Conservation (phyloP, 1,140 invertebrate genomes). For the Batillaria attramentaria region DNA sequence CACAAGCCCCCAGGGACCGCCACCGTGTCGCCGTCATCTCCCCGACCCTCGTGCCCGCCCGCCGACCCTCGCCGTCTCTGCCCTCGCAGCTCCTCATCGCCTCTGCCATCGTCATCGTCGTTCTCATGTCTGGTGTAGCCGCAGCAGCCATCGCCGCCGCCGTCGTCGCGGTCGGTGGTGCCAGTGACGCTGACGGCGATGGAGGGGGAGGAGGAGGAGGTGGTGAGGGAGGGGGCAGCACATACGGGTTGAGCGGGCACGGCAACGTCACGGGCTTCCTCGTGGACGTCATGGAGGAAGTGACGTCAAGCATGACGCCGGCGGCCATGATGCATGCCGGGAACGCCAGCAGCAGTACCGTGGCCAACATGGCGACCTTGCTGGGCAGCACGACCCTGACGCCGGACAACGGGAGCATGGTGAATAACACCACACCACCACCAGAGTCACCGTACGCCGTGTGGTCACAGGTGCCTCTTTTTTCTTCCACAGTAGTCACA, state of each 20-base stretch:
- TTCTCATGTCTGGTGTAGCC: neutral
- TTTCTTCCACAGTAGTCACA: too few species aligned
- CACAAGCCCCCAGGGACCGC: neutral
- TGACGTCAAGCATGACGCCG: conserved; percentile 9
- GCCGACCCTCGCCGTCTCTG: neutral
- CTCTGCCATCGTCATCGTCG: conserved; percentile 4
- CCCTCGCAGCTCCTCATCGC: neutral
- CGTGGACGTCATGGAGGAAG: conserved; percentile 9
- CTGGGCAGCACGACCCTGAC: neutral
- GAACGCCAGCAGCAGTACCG: neutral
- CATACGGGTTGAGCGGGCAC: neutral
- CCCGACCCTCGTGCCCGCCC: conserved; percentile 8
- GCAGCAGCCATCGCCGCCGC: conserved; percentile 21
- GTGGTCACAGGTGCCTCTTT: too few species aligned
- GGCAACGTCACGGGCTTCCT: conserved; percentile 4
- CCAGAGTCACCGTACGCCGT: conserved; percentile 41
- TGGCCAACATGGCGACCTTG: neutral
- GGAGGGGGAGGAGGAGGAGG: neutral
- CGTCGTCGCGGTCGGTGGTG: neutral
- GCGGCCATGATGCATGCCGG: neutral
- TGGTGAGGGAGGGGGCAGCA: neutral
- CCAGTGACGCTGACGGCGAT: neutral
- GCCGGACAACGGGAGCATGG: neutral
- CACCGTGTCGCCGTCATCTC: conserved; percentile 9
- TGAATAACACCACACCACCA: neutral